Percentiles rank a stretch among this genome's conserved stretches.
Evolutionary conservation across 2,113 vertebrate species (phyloP).

Genomic region (Uria lomvia): DNA sequence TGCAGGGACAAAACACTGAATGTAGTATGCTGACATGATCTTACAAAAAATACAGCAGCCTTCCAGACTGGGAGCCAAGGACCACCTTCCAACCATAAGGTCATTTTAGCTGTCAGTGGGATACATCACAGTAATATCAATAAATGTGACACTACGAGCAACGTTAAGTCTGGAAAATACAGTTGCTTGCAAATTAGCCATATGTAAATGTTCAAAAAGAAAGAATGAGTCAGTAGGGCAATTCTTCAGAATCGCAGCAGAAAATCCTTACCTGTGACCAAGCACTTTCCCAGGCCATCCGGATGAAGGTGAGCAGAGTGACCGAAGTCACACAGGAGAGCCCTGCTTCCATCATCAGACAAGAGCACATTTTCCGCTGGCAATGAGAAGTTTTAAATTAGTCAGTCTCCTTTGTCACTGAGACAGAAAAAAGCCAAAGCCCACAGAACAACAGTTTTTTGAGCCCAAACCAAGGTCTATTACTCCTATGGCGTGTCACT

Average conservation of each 20-base stretch:
- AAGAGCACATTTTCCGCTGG: conserved; percentile 93
- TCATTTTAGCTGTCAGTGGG: not conserved
- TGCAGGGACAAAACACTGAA: not conserved
- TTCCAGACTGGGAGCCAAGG: not conserved
- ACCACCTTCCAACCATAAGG: not conserved
- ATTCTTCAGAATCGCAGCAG: not conserved
- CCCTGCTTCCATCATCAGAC: conserved; percentile 84
- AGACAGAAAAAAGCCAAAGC: not conserved
- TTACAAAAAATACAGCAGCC: not conserved
- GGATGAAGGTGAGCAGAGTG: conserved; percentile 85
- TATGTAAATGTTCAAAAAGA: not conserved
- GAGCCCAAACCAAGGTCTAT: not conserved
- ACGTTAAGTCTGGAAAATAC: not conserved
- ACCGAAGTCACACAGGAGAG: conserved; percentile 93
- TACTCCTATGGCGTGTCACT: not conserved
- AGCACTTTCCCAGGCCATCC: conserved; percentile 73
- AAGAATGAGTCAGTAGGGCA: not conserved
- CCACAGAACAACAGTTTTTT: not conserved
- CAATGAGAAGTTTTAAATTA: not conserved
- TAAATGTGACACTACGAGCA: not conserved
- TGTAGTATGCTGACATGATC: not conserved
- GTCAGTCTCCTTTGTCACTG: not conserved
- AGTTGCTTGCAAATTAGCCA: not conserved
- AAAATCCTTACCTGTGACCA: conserved; percentile 72
- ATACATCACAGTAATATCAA: not conserved